phyloP scores from a whole-genome alignment of 2,113 vertebrate species.

The Plecotus auritus region DNA sequence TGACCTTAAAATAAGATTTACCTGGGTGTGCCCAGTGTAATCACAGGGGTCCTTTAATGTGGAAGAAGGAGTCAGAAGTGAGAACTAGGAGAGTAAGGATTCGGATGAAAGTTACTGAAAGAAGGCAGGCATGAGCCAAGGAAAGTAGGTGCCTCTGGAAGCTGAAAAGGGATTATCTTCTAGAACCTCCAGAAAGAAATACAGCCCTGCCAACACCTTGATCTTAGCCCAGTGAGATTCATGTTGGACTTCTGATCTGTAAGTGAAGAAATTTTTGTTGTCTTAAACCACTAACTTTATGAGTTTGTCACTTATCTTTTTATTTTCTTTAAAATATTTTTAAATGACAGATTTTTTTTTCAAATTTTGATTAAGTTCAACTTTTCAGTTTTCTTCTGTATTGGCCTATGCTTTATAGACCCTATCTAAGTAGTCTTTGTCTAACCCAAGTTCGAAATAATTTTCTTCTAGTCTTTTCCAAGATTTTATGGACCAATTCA shows the following conservation, averaged over 20 bases:
- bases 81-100: neutral
- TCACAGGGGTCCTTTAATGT: neutral
- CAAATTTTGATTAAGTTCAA: neutral
- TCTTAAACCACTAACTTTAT: neutral
- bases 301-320: neutral
- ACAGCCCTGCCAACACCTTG: neutral
- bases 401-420: neutral
- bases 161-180: neutral
- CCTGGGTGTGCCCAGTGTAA: fast-evolving
- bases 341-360: neutral
- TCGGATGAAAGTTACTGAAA: neutral
- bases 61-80: neutral
- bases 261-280: neutral
- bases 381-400: neutral
- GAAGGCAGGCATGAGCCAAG: neutral
- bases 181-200: neutral
- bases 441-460: neutral
- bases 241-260: neutral
- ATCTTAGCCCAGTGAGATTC: neutral
- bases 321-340: neutral
- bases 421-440: neutral
- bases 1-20: neutral
- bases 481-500: neutral
- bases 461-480: neutral
- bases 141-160: neutral